These are phyloP conservation scores for Oncorhynchus tshawytscha DNA, from an alignment of 2,113 vertebrate species.

Conservation along the genomic window DNA sequence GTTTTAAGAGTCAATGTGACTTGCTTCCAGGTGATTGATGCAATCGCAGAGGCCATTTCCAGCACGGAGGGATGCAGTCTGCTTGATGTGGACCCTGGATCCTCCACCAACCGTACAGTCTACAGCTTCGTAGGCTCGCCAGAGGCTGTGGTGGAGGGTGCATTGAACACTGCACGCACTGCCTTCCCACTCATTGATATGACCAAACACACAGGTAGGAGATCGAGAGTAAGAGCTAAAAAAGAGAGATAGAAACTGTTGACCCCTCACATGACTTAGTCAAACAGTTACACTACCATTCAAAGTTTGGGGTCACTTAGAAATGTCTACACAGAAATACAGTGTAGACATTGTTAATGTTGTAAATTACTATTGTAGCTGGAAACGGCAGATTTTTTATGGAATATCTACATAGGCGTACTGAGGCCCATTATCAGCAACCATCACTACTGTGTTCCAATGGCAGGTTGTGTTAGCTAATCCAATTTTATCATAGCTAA, in stretches of 20 bases:
- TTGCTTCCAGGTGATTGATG: constrained; percentile 81
- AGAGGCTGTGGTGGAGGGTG: constrained; percentile 79
- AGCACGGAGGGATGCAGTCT: constrained; percentile 79
- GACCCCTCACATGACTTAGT: background rate
- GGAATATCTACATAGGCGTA: too few relatives aligned
- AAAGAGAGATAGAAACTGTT: background rate
- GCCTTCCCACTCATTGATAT: constrained; percentile 88
- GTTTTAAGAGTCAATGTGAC: background rate
- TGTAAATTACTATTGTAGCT: too few relatives aligned
- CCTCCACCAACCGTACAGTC: constrained; percentile 94
- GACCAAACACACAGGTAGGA: constrained; percentile 82
- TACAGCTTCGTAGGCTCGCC: constrained; percentile 92
- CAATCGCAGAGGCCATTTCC: constrained; percentile 79
- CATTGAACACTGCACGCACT: constrained; percentile 75
- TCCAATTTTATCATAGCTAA: too few relatives aligned
- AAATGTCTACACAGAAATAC: too few relatives aligned
- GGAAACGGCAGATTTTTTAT: too few relatives aligned
- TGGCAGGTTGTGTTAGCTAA: too few relatives aligned
- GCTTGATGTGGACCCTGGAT: constrained; percentile 85
- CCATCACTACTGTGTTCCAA: too few relatives aligned
- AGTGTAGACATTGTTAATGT: too few relatives aligned
- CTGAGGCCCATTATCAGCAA: too few relatives aligned
- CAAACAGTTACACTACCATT: background rate
- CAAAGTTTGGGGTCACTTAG: too few relatives aligned
- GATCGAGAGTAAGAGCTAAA: constrained; percentile 5